Conservation (phyloP, 2,797 vertebrate genomes). For the Falco biarmicus region DNA sequence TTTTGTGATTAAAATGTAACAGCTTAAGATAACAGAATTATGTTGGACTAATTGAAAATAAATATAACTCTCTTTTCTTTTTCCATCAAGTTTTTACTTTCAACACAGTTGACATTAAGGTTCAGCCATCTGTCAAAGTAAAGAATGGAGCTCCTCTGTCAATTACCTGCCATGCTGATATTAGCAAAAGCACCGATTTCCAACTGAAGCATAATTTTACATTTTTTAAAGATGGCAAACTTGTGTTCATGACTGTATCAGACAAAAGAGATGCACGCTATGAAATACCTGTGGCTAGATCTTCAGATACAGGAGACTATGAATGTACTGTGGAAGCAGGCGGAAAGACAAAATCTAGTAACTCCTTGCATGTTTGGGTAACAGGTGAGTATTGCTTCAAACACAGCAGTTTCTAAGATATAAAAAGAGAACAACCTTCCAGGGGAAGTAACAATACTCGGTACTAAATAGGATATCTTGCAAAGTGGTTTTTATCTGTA, state of each 20-base stretch:
- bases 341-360: conserved; percentile 47
- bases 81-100: conserved; percentile 75
- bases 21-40: background rate
- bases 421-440: background rate
- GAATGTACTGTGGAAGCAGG: conserved; percentile 68
- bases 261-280: background rate
- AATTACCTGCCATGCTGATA: conserved; percentile 68
- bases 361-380: conserved; percentile 24
- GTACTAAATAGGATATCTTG: background rate
- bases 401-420: background rate
- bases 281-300: conserved; percentile 52
- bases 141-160: conserved; percentile 69
- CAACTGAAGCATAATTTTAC: conserved; percentile 56
- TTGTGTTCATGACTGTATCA: conserved; percentile 52
- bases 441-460: background rate
- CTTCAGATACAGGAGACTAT: conserved; percentile 72
- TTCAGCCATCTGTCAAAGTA: conserved; percentile 40
- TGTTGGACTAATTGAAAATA: background rate
- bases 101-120: conserved; percentile 70
- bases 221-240: conserved; percentile 66
- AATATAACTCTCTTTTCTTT: background rate
- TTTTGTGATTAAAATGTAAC: background rate
- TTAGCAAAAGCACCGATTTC: conserved; percentile 65
- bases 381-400: conserved; percentile 65
- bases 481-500: background rate